Conservation (phyloP, 1,140 invertebrate genomes). For the Brachionus rubens region DNA sequence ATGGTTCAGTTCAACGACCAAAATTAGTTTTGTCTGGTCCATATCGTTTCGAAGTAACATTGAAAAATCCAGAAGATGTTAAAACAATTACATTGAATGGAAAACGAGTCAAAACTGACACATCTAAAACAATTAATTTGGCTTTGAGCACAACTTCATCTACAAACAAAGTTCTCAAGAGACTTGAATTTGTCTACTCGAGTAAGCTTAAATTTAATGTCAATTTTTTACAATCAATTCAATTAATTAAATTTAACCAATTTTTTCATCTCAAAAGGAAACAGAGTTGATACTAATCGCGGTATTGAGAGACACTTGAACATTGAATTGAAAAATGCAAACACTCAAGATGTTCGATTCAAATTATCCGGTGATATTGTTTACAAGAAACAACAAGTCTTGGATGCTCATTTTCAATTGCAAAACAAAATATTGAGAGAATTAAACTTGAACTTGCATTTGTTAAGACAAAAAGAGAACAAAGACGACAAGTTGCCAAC, state of each 20-base stretch:
- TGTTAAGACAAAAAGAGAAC: slow-evolving; percentile 18
- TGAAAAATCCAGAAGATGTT: slow-evolving; percentile 39
- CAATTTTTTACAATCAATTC: too few relatives aligned
- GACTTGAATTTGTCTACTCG: slow-evolving; percentile 13
- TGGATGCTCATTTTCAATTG: neutral
- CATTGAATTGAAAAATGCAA: neutral
- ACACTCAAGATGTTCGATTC: slow-evolving; percentile 17
- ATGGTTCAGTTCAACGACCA: slow-evolving; percentile 4
- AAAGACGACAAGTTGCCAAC: neutral
- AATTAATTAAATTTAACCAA: too few relatives aligned
- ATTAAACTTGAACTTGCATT: neutral
- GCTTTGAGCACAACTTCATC: neutral
- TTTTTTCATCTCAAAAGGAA: neutral
- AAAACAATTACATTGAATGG: neutral
- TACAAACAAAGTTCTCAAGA: neutral
- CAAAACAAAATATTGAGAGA: slow-evolving; percentile 31
- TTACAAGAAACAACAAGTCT: slow-evolving; percentile 1
- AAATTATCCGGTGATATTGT: slow-evolving; percentile 13
- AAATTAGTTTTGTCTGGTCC: slow-evolving; percentile 18
- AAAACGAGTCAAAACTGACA: neutral
- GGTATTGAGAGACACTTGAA: slow-evolving; percentile 16
- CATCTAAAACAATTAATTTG: neutral
- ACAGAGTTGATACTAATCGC: slow-evolving; percentile 24
- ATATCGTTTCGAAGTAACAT: slow-evolving; percentile 20
- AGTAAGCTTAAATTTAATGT: too few relatives aligned